Conservation (phyloP, 2,888 invertebrate species). For the Stratiomys singularior region DNA sequence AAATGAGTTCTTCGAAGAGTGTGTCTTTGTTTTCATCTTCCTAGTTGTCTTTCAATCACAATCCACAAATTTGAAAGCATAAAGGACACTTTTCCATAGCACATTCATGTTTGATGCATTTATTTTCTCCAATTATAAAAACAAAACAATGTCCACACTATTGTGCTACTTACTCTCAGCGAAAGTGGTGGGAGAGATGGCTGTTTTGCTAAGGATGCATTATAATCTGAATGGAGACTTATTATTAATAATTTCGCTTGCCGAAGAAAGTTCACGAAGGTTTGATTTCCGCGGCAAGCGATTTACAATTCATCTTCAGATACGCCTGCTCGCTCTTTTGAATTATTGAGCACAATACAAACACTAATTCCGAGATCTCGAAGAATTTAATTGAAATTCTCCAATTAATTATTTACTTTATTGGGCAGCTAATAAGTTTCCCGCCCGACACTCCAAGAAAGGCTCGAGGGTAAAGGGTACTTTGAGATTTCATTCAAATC, state of each 20-base stretch:
- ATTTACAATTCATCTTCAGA: conserved; percentile 12
- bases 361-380: background rate
- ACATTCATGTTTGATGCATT: too few species aligned
- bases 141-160: too few species aligned
- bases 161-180: too few species aligned
- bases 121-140: too few species aligned
- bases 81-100: too few species aligned
- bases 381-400: conserved; percentile 26
- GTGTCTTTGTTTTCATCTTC: too few species aligned
- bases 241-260: background rate
- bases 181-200: too few species aligned
- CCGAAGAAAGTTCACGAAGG: background rate
- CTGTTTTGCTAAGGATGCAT: too few species aligned
- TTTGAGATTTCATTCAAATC: conserved; percentile 32
- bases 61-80: too few species aligned
- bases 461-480: conserved; percentile 31
- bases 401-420: conserved; percentile 39
- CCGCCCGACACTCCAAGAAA: conserved; percentile 13
- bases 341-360: background rate
- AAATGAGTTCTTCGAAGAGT: too few species aligned
- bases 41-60: too few species aligned
- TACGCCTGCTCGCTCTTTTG: background rate
- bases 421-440: conserved; percentile 9
- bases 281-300: conserved; percentile 10
- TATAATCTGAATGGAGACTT: too few species aligned